Percentiles rank a stretch among this genome's conserved stretches.
Evolutionary conservation across 2,797 vertebrate genomes (phyloP).

Genomic region (Hypotaenidia okinawae): DNA sequence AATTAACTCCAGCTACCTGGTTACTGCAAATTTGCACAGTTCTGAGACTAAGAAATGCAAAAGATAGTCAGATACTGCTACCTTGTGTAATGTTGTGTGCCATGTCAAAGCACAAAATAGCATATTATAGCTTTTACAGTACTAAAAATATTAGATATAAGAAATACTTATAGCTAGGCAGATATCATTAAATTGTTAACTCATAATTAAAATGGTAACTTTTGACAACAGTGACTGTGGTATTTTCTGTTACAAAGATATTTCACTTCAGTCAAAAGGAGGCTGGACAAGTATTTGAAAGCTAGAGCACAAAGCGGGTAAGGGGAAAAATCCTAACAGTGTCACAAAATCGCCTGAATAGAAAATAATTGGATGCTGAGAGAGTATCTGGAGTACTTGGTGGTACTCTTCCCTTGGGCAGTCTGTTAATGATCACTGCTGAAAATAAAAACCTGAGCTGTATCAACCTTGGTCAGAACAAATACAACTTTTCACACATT

Average conservation of each 20-base stretch:
- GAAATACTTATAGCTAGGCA: neutral
- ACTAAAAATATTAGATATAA: neutral
- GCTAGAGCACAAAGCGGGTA: neutral
- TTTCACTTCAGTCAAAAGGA: neutral
- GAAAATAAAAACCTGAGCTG: neutral
- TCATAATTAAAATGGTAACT: neutral
- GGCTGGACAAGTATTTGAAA: neutral
- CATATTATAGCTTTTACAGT: neutral
- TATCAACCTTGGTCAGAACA: neutral
- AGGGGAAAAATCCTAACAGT: neutral
- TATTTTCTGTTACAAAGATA: neutral
- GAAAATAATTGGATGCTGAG: neutral
- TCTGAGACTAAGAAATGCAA: neutral
- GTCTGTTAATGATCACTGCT: neutral
- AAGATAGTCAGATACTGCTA: neutral
- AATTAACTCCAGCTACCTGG: conserved; percentile 8
- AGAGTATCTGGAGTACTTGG: neutral
- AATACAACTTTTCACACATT: neutral
- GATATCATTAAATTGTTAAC: neutral
- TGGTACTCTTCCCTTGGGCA: neutral
- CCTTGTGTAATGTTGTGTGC: neutral
- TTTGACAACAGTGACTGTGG: neutral
- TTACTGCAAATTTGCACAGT: neutral
- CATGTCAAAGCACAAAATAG: neutral
- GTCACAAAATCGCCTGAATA: neutral